Conservation (phyloP, 2,888 invertebrate species). For the Drosophila mimetica region DNA sequence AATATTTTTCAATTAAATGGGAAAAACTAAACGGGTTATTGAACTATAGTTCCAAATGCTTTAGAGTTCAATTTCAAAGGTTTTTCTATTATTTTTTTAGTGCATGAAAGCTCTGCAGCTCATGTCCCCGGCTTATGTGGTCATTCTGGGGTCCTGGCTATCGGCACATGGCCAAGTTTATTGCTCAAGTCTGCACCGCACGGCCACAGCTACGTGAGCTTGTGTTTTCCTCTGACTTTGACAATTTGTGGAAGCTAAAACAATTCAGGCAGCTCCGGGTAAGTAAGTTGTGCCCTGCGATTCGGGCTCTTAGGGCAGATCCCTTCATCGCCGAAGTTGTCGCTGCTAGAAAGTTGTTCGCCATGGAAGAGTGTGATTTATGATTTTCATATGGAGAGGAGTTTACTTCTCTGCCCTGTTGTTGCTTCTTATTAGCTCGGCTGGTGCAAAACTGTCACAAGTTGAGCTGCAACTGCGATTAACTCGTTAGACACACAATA, state of each 20-base stretch:
- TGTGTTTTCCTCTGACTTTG: slow-evolving; percentile 24
- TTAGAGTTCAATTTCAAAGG: no score
- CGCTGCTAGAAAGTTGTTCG: slow-evolving; percentile 44
- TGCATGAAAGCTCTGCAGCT: slow-evolving; percentile 19
- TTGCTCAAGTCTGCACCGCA: slow-evolving; percentile 22
- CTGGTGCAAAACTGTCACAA: slow-evolving; percentile 65
- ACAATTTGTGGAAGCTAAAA: slow-evolving; percentile 42
- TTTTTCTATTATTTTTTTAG: slow-evolving; percentile 1
- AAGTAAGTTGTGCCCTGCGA: slow-evolving; percentile 25
- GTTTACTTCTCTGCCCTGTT: slow-evolving; percentile 25
- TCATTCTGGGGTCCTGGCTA: slow-evolving; percentile 40
- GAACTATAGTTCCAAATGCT: no score
- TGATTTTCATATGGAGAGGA: slow-evolving; percentile 57
- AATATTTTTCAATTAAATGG: no score
- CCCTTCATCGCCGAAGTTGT: slow-evolving; percentile 25
- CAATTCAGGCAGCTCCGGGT: slow-evolving; percentile 16
- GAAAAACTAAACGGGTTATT: no score
- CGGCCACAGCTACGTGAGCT: slow-evolving; percentile 36
- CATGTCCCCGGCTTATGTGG: slow-evolving; percentile 48
- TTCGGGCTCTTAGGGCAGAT: slow-evolving; percentile 2
- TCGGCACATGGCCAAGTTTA: slow-evolving; percentile 64
- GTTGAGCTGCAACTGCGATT: slow-evolving; percentile 62
- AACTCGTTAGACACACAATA: slow-evolving; percentile 62
- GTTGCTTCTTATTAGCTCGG: slow-evolving; percentile 63
- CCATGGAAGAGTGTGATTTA: slow-evolving; percentile 60